Evolutionary conservation across 2,113 vertebrate genomes (phyloP), one percentile per base, ranked within the genome.

Genomic region (Scalopus aquaticus): DNA sequence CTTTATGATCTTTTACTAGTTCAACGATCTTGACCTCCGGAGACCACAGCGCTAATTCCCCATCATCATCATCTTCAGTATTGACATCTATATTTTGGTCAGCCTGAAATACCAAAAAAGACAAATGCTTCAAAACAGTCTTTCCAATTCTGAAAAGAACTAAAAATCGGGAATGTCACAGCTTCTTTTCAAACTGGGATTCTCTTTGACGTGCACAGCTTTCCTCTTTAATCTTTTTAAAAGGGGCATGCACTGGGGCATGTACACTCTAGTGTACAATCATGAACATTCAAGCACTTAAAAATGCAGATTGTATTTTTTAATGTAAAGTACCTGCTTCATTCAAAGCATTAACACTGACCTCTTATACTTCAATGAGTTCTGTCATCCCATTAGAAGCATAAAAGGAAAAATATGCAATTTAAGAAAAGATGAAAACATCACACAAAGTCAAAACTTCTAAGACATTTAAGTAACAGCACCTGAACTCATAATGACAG

Each of bases 21-120:
- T 99, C 98, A 92, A 99, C 95, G 93, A 98, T 84, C 95, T 99
- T 98, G 95, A 99, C 98, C 46, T 99, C 98, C 42, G 98, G 97
- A 97, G 99, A 99, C 99, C 99, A 99, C 4, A 99, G 96, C 13
- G 99, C 99, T 96, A 99, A 97, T 87, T 99, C 99, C 16, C 97
- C 98, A 85, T 99, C 99, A 67, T 98, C 72, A 46, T 74, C 98
- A 1, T 99, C 98, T 90, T 98, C 98, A 2, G 86, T 58, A 69
- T 67, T 93, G 28, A 97, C 74, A 0, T 98, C 98, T 30, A 97
- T 94, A 3, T 94, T 94, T 0, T 91, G 96, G 2, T 97, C 97
- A 6, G 96, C 92, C 94, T 98, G 95, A 87, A 98, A 98, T 62
- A 97, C 1, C 96, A 97, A 93, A 96, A 26, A 65, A 73, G 15